Base-by-base conservation (phyloP, 2,888 invertebrate genomes). In the Drosophila planitibia region DNA sequence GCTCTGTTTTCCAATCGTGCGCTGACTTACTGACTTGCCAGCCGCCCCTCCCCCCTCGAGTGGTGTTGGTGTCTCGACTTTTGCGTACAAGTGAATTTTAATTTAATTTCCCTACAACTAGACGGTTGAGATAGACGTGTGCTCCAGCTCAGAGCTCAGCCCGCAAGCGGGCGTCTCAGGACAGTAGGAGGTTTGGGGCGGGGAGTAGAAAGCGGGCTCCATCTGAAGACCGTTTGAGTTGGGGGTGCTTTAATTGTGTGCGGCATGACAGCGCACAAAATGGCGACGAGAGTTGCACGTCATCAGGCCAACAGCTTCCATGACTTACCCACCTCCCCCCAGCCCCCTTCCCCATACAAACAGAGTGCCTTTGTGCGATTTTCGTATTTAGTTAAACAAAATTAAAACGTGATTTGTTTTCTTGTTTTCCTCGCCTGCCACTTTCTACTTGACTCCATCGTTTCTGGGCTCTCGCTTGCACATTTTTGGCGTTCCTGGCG, bases 391-490 rank as follows among this genome's bases (percentile, higher is more conserved):
- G 91, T 90, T 90, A 91, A 92, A 92, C 90, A 90, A 91, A 91
- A 91, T 91, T 92, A 92, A 91, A 92, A 91, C 91, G 90, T 91
- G 90, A 92, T 91, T 91, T 91, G 92, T 91, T 92, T 90, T 90
- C 91, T 90, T 92, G 86, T 85, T 91, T 87, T 86, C 86, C 39
- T 57, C 47, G 83, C 82, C 85, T 73, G 79, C 70, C 85, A 81
- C 81, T 86, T 69, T 53, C 68, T 60, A 60, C 41, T 75, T 53
- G 47, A 25, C 76, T 63, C 72, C 79, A 70, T 66, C 72, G 72
- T 78, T 70, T 66, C 54, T 70, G 39, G 73, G 58, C 61, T 58
- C 74, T 65, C 74, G 72, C 76, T 85, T 76, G 79, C 78, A 77
- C 76, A 83, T 82, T 86, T 89, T 87, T 81, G 83, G 78, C 74